Evolutionary conservation across 2,113 vertebrate species (phyloP).

Genomic region (Periophthalmus modestus): DNA sequence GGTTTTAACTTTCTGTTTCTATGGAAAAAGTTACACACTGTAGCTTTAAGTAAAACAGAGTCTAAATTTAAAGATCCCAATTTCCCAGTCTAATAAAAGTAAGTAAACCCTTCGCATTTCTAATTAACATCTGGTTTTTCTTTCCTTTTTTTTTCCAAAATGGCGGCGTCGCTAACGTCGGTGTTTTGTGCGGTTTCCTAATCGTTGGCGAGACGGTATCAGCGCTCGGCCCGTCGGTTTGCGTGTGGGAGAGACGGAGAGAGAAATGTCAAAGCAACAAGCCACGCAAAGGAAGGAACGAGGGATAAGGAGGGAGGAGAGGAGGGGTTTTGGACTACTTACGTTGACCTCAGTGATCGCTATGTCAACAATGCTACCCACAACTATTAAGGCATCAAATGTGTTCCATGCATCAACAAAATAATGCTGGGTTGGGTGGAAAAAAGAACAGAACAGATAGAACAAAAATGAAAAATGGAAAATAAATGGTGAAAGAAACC

Average conservation of each 20-base stretch:
- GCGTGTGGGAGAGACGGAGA: slow-evolving; percentile 64
- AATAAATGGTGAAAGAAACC: slow-evolving; percentile 48
- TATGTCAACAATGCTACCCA: slow-evolving; percentile 99
- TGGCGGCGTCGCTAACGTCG: slow-evolving; percentile 28
- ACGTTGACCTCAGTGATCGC: slow-evolving; percentile 99
- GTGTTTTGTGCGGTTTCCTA: slow-evolving; percentile 46
- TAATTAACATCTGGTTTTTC: slow-evolving; percentile 44
- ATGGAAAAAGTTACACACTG: too few relatives aligned
- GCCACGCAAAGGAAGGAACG: slow-evolving; percentile 38
- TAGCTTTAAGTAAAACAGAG: neutral
- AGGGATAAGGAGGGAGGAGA: slow-evolving; percentile 79
- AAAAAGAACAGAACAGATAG: slow-evolving; percentile 62
- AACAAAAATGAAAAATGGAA: slow-evolving; percentile 87
- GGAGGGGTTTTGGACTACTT: slow-evolving; percentile 85
- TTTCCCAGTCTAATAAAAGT: neutral
- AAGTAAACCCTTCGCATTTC: too few relatives aligned
- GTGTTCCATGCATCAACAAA: slow-evolving; percentile 99
- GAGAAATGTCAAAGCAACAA: slow-evolving; percentile 49
- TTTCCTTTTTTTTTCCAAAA: slow-evolving; percentile 20
- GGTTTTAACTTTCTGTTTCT: too few relatives aligned
- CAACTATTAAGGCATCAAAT: slow-evolving; percentile 99
- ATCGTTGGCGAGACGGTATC: slow-evolving; percentile 70
- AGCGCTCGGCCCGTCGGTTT: slow-evolving; percentile 44
- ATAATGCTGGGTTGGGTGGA: slow-evolving; percentile 95
- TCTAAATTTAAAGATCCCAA: neutral